These are phyloP conservation scores for Neosilurus hyrtlii DNA, from an alignment of 2,797 vertebrate genomes.

Conservation along the genomic window DNA sequence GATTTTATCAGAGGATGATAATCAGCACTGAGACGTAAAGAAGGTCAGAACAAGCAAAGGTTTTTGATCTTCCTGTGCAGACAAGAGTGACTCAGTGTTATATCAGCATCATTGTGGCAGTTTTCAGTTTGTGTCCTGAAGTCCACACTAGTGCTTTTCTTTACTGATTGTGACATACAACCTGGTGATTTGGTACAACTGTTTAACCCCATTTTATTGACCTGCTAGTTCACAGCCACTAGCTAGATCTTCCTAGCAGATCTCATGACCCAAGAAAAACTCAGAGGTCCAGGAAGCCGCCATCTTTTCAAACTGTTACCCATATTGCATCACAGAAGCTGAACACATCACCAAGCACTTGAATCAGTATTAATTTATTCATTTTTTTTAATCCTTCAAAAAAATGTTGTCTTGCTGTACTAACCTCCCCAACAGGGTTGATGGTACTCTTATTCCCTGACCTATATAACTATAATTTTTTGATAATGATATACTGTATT, in stretches of 20 bases:
- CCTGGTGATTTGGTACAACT: not conserved
- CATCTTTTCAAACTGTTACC: not conserved
- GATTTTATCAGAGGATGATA: conserved; percentile 30
- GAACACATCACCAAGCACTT: not conserved
- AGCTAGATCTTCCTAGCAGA: not conserved
- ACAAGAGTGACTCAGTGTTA: not conserved
- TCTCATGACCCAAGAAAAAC: not conserved
- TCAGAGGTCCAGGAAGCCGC: not conserved
- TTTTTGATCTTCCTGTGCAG: not conserved
- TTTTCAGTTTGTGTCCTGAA: not conserved
- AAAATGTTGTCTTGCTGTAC: not conserved
- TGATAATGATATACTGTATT: too few species aligned
- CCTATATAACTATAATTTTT: not conserved
- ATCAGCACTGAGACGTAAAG: conserved; percentile 18
- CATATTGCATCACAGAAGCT: not conserved
- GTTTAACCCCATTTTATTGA: not conserved
- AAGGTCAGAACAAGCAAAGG: not conserved
- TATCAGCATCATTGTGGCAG: not conserved
- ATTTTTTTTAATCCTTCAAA: not conserved
- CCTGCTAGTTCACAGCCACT: too few species aligned
- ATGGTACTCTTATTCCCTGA: not conserved
- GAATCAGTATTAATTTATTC: not conserved
- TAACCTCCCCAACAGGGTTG: not conserved
- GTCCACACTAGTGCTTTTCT: not conserved
- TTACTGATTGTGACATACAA: not conserved